These are phyloP conservation scores for Peromyscus polionotus DNA, from an alignment of 2,113 vertebrate species.

Conservation along the genomic window DNA sequence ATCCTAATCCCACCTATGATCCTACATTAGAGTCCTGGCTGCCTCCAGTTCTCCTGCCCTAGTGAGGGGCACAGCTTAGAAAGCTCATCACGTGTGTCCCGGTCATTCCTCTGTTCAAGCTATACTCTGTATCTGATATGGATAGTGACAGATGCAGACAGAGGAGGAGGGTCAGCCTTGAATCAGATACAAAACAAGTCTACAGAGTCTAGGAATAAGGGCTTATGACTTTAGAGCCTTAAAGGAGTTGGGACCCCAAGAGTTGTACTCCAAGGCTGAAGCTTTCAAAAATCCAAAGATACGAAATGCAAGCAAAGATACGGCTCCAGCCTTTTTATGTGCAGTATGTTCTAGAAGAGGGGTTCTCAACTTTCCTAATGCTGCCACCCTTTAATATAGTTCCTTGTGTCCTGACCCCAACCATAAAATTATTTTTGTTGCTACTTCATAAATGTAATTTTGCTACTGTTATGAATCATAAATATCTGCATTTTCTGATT, in stretches of 20 bases:
- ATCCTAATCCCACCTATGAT: not conserved
- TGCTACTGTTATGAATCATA: not conserved
- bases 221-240: not conserved
- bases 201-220: not conserved
- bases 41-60: not conserved
- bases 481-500: not conserved
- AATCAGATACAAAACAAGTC: not conserved
- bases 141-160: not conserved
- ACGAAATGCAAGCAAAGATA: conserved; percentile 1
- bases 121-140: too few species aligned
- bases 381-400: not conserved
- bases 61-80: not conserved
- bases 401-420: not conserved
- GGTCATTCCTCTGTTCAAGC: not conserved
- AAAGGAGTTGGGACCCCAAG: not conserved
- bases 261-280: conserved; percentile 10
- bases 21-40: not conserved
- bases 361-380: not conserved
- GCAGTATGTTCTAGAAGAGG: not conserved
- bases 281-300: conserved; percentile 30
- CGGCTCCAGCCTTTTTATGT: not conserved
- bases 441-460: not conserved
- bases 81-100: not conserved
- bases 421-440: not conserved
- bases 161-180: not conserved